phyloP scores from a whole-genome alignment of 2,888 invertebrate genomes.

The Clitarchus hookeri region DNA sequence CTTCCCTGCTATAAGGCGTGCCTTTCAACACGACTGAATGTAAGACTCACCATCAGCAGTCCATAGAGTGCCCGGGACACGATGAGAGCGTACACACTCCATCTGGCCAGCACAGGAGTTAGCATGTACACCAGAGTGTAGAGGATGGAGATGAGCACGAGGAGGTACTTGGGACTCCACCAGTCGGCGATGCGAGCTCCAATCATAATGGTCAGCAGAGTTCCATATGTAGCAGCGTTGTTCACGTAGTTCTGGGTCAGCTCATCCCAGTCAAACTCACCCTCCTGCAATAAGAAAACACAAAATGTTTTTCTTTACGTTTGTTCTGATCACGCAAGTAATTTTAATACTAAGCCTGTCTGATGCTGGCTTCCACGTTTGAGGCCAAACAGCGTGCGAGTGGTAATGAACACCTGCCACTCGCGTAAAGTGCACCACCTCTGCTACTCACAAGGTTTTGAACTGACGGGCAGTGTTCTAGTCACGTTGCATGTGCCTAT shows the following conservation, averaged over 20 bases:
- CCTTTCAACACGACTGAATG: no score
- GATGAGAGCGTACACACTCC: neutral
- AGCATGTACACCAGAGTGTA: neutral
- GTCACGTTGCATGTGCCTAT: no score
- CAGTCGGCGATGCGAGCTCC: neutral
- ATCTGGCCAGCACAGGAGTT: neutral
- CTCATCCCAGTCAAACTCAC: neutral
- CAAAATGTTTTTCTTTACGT: no score
- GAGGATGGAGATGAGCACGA: neutral
- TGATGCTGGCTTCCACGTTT: no score
- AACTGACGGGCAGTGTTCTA: no score
- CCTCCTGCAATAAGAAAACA: neutral
- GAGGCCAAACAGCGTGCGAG: no score
- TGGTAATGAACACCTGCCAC: no score
- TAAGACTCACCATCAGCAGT: neutral
- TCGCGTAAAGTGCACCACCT: no score
- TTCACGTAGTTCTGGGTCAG: neutral
- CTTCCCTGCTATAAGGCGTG: no score
- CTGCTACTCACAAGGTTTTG: no score
- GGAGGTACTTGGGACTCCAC: neutral
- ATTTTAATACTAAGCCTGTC: no score
- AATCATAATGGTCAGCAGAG: neutral
- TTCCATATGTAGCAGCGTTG: neutral
- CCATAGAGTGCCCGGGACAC: neutral
- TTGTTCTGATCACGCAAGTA: no score